Evolutionary conservation across 2,888 invertebrate genomes (phyloP).

Genomic region (Sceliomorpha sp.): DNA sequence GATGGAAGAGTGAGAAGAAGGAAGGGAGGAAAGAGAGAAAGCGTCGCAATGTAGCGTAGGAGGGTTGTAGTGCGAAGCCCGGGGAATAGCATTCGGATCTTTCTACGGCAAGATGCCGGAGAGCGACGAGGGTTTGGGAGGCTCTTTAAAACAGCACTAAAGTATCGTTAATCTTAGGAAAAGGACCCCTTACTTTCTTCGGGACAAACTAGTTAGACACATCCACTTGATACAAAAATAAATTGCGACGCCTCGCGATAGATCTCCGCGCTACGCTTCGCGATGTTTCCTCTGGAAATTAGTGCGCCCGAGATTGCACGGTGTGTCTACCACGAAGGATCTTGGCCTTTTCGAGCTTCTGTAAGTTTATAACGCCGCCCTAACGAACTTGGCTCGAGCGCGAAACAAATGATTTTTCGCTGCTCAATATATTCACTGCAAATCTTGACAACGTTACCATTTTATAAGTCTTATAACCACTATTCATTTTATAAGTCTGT

Average conservation of each 20-base stretch:
- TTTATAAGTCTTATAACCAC: too few relatives aligned
- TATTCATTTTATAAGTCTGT: too few relatives aligned
- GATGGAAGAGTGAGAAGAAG: slow-evolving; percentile 16
- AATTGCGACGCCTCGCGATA: slow-evolving; percentile 73
- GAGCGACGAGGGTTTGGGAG: slow-evolving; percentile 52
- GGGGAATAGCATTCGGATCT: slow-evolving; percentile 45
- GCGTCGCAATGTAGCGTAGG: slow-evolving; percentile 14
- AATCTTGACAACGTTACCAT: too few relatives aligned
- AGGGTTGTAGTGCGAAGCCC: slow-evolving; percentile 41
- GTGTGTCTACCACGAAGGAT: slow-evolving; percentile 15
- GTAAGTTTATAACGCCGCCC: slow-evolving; percentile 51
- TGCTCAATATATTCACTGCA: slow-evolving; percentile 4
- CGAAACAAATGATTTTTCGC: slow-evolving; percentile 50
- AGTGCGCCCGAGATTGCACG: slow-evolving; percentile 57
- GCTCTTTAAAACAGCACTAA: slow-evolving; percentile 78
- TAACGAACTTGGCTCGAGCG: slow-evolving; percentile 41
- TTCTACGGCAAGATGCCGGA: slow-evolving; percentile 30
- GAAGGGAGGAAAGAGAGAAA: slow-evolving; percentile 25
- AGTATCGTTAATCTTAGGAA: slow-evolving; percentile 79
- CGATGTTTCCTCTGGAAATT: slow-evolving; percentile 64
- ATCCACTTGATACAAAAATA: slow-evolving; percentile 79
- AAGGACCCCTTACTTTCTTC: slow-evolving; percentile 72
- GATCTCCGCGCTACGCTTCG: slow-evolving; percentile 62
- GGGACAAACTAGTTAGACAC: slow-evolving; percentile 79
- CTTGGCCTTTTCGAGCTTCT: slow-evolving; percentile 22